A percentile compares a stretch with the other conserved stretches of the same genome.
Evolutionary conservation across 2,113 vertebrate genomes (phyloP).

Genomic region (Prolemur simus): DNA sequence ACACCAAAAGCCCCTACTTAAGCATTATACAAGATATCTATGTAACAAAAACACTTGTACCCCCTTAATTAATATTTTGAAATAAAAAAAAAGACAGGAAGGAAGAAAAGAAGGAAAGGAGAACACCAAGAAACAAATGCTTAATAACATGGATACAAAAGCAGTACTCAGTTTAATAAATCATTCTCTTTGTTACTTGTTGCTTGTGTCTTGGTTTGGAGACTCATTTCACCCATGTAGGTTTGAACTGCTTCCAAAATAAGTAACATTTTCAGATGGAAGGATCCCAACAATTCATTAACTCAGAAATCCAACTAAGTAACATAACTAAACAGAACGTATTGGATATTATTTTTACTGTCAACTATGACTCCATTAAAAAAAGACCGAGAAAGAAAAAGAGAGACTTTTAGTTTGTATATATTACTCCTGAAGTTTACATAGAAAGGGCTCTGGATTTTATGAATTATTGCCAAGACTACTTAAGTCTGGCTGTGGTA

Average conservation of each 20-base stretch:
- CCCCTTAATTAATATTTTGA: too few species aligned
- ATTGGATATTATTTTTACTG: neutral
- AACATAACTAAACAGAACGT: slow-evolving; percentile 36
- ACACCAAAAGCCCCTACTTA: too few species aligned
- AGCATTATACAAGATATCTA: too few species aligned
- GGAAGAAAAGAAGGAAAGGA: too few species aligned
- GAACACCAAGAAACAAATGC: neutral
- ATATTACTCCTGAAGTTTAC: neutral
- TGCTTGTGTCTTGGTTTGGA: slow-evolving; percentile 53
- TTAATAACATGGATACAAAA: neutral
- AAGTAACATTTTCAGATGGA: slow-evolving; percentile 68
- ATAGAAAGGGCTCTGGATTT: neutral
- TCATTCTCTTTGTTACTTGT: slow-evolving; percentile 38
- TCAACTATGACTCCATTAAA: neutral
- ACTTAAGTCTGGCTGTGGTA: neutral
- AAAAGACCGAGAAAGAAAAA: neutral
- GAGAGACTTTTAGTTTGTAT: neutral
- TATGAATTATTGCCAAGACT: neutral
- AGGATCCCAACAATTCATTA: slow-evolving; percentile 61
- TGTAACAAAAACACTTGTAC: too few species aligned
- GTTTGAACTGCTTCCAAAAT: slow-evolving; percentile 26
- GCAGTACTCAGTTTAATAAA: slow-evolving; percentile 12
- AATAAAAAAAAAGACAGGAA: neutral
- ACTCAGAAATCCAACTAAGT: slow-evolving; percentile 32
- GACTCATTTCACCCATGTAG: slow-evolving; percentile 48